Conservation (phyloP, 2,888 invertebrate species). For the Dolichopus griseipennis region DNA sequence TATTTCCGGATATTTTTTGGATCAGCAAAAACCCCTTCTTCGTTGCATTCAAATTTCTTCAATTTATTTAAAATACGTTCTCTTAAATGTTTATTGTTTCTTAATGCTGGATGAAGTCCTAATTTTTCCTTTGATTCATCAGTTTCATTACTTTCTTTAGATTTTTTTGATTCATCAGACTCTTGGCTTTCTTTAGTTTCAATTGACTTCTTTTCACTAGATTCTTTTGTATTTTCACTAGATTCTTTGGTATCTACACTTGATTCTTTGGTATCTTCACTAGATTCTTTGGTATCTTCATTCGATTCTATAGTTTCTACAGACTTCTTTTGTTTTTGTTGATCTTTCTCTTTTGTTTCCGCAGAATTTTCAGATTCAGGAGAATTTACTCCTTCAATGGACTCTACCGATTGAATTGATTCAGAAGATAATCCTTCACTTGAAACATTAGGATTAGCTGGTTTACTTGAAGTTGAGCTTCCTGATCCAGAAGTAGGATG, state of each 20-base stretch:
- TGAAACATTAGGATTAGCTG: background rate
- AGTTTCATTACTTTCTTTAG: slow-evolving; percentile 15
- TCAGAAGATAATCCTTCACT: background rate
- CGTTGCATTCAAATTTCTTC: slow-evolving; percentile 20
- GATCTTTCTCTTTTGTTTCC: slow-evolving; percentile 1
- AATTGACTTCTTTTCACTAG: slow-evolving; percentile 2
- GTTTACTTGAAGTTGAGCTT: background rate
- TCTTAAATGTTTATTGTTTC: background rate
- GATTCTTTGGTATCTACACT: slow-evolving; percentile 8
- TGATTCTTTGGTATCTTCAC: slow-evolving; percentile 7
- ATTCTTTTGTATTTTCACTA: slow-evolving; percentile 13
- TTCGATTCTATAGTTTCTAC: slow-evolving; percentile 12
- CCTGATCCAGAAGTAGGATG: background rate
- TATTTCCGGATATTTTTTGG: slow-evolving; percentile 23
- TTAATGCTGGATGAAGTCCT: background rate
- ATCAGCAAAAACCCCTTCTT: slow-evolving; percentile 22
- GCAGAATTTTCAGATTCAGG: background rate
- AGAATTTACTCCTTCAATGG: background rate
- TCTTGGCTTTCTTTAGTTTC: slow-evolving; percentile 7
- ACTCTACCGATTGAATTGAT: slow-evolving; percentile 8
- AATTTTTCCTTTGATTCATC: slow-evolving; percentile 15
- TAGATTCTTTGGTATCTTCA: background rate
- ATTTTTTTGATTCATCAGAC: slow-evolving; percentile 10
- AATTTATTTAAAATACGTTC: background rate
- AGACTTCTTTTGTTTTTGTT: background rate